These are phyloP conservation scores for Babylonia areolata DNA, from an alignment of 1,140 invertebrate species.

Conservation along the genomic window DNA sequence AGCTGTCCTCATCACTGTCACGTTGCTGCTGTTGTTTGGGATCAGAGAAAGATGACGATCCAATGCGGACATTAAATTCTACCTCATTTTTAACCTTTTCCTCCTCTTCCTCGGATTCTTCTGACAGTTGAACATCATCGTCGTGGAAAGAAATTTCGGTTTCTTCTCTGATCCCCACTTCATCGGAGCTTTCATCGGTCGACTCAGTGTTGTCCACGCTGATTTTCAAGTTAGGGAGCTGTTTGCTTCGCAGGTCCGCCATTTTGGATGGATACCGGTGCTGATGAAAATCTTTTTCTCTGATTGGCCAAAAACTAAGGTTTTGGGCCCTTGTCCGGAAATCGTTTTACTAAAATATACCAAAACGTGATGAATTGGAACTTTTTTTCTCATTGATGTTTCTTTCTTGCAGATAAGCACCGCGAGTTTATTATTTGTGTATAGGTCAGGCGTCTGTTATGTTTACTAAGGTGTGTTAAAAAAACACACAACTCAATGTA, in stretches of 20 bases:
- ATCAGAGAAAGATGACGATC: slow-evolving; percentile 16
- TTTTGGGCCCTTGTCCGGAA: too few relatives aligned
- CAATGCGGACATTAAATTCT: slow-evolving; percentile 38
- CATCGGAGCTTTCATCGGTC: slow-evolving; percentile 53
- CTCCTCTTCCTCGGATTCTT: slow-evolving; percentile 38
- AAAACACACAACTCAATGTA: too few relatives aligned
- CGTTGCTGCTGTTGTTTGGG: not conserved
- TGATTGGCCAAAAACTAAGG: slow-evolving; percentile 21
- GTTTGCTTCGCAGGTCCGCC: slow-evolving; percentile 51
- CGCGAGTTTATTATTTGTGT: not conserved
- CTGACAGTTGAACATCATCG: slow-evolving; percentile 30
- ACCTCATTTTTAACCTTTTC: slow-evolving; percentile 43
- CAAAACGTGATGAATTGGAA: not conserved
- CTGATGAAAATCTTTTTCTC: not conserved
- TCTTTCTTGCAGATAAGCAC: not conserved
- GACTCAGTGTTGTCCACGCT: slow-evolving; percentile 67
- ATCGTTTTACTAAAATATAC: not conserved
- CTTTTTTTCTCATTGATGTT: not conserved
- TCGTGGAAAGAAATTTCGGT: not conserved
- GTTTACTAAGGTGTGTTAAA: too few relatives aligned
- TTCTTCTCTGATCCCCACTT: slow-evolving; percentile 32
- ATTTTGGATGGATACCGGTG: slow-evolving; percentile 45
- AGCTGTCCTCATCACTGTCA: not conserved
- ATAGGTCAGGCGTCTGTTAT: too few relatives aligned
- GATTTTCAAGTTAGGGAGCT: slow-evolving; percentile 68